Evolutionary conservation across 2,113 vertebrate species (phyloP).

Genomic region (Maylandia zebra): DNA sequence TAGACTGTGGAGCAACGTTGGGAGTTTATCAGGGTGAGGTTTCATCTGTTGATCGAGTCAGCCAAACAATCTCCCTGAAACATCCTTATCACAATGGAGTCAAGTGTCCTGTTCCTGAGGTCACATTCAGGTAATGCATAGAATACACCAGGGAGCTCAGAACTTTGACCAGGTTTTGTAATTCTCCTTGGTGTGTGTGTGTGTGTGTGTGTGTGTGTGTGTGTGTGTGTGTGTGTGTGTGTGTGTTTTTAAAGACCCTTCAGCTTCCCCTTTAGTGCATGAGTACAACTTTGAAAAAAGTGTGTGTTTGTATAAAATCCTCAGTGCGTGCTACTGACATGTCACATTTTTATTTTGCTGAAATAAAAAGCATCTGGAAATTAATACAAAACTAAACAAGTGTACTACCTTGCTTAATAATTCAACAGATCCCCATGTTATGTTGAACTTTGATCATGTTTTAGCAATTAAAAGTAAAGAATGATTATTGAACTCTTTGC

Average conservation of each 20-base stretch:
- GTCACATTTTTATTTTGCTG: background rate
- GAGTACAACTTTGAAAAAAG: background rate
- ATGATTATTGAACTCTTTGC: background rate
- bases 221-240: background rate
- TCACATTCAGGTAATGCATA: constrained; percentile 81
- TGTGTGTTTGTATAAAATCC: background rate
- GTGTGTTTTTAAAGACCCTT: background rate
- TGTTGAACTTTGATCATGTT: background rate
- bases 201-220: background rate
- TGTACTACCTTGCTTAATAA: background rate
- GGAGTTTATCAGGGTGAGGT: constrained; percentile 84
- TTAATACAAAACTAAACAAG: background rate
- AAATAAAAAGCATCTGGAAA: background rate
- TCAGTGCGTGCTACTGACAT: background rate
- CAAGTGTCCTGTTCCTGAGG: constrained; percentile 83
- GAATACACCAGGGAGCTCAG: background rate
- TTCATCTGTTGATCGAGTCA: constrained; percentile 78
- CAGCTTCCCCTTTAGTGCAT: background rate
- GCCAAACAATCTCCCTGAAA: constrained; percentile 85
- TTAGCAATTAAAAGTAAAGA: background rate
- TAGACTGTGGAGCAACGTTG: constrained; percentile 81
- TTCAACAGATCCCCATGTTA: background rate
- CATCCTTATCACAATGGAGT: constrained; percentile 84
- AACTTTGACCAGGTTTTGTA: background rate
- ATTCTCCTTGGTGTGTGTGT: background rate